Conservation (phyloP, 2,888 invertebrate species). For the Cistogaster globosa region DNA sequence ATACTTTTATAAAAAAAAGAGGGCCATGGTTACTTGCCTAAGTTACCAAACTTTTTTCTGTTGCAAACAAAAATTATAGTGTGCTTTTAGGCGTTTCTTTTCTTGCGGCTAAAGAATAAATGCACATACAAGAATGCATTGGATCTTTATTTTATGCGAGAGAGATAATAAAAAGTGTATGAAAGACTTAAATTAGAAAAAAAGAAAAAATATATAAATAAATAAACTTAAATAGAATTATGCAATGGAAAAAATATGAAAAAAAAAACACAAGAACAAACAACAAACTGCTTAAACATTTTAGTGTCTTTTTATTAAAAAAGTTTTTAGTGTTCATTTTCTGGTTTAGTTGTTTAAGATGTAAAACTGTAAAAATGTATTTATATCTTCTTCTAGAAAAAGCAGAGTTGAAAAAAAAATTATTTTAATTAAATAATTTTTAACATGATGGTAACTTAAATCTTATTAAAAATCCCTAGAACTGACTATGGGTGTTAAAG, state of each 20-base stretch:
- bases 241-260: background rate
- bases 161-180: background rate
- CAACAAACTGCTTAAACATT: background rate
- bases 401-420: too few species aligned
- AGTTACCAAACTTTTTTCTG: slow-evolving; percentile 24
- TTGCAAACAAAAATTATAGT: slow-evolving; percentile 1
- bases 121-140: slow-evolving; percentile 1
- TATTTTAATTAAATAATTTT: too few species aligned
- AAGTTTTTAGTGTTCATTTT: background rate
- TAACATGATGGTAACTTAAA: too few species aligned
- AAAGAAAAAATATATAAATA: background rate
- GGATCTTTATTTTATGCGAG: slow-evolving; percentile 13
- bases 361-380: too few species aligned
- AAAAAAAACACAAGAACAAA: background rate
- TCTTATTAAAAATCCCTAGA: too few species aligned
- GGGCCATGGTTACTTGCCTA: slow-evolving; percentile 29
- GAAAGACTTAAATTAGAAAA: background rate
- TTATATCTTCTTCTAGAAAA: too few species aligned
- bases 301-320: background rate
- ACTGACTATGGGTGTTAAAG: too few species aligned
- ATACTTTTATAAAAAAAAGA: background rate
- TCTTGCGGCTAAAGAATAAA: slow-evolving; percentile 3
- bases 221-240: background rate
- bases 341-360: background rate
- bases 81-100: slow-evolving; percentile 41